phyloP scores from a whole-genome alignment of 2,888 invertebrate genomes.

The Zonitis immaculata region DNA sequence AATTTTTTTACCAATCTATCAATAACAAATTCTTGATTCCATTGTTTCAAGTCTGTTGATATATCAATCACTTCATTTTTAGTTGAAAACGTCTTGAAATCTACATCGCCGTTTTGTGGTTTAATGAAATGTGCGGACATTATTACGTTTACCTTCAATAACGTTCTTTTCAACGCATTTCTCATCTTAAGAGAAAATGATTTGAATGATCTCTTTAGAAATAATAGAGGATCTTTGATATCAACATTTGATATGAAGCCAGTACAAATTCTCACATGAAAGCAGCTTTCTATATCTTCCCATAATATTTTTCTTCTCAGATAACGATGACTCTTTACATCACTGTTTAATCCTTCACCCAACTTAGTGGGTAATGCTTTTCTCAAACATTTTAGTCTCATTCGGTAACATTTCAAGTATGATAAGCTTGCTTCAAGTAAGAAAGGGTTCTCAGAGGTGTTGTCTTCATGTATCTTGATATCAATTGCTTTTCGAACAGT shows the following conservation, averaged over 20 bases:
- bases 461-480: no score
- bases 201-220: constrained; percentile 9
- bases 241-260: constrained; percentile 6
- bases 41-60: constrained; percentile 9
- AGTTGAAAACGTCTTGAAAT: neutral
- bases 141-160: constrained; percentile 16
- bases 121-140: constrained; percentile 18
- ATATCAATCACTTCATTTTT: neutral
- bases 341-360: neutral
- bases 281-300: constrained; percentile 5
- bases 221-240: constrained; percentile 4
- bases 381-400: neutral
- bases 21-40: constrained; percentile 11
- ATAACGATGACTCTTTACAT: no score
- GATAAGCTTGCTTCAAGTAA: neutral
- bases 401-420: neutral
- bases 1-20: constrained; percentile 21
- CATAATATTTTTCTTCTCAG: no score
- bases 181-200: constrained; percentile 13
- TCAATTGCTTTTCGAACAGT: no score
- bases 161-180: constrained; percentile 6
- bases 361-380: neutral
- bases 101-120: constrained; percentile 11
- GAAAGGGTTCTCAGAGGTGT: neutral
- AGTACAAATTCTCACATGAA: constrained; percentile 6